Conservation (phyloP, 2,888 invertebrate species). For the Drosophila pseudotakahashii region DNA sequence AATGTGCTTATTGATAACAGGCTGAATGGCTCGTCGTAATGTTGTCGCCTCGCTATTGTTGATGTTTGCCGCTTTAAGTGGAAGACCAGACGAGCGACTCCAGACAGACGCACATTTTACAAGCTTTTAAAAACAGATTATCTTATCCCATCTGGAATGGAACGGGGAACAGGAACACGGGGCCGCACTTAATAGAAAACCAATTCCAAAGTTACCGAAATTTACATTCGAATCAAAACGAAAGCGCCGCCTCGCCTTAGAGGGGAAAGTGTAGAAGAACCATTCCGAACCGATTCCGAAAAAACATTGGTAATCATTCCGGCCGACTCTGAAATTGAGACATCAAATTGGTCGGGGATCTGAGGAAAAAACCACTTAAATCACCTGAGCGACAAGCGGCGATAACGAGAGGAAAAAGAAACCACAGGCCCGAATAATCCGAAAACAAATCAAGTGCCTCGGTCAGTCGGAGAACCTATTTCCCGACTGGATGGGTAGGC, state of each 20-base stretch:
- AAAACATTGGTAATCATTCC: slow-evolving; percentile 36
- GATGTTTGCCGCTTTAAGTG: slow-evolving; percentile 42
- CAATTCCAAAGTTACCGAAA: slow-evolving; percentile 47
- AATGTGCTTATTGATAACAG: slow-evolving; percentile 80
- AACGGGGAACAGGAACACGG: slow-evolving; percentile 48
- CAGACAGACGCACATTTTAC: slow-evolving; percentile 53
- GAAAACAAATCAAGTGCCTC: slow-evolving; percentile 54
- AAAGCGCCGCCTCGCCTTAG: slow-evolving; percentile 52
- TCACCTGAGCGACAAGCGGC: slow-evolving; percentile 61
- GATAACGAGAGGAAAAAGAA: slow-evolving; percentile 39
- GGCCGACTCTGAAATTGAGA: slow-evolving; percentile 54
- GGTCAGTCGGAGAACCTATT: slow-evolving; percentile 38
- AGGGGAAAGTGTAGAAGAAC: slow-evolving; percentile 26
- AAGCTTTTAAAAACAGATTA: slow-evolving; percentile 66
- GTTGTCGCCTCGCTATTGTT: slow-evolving; percentile 34
- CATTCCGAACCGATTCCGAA: slow-evolving; percentile 21
- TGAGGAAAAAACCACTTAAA: slow-evolving; percentile 64
- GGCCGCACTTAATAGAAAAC: slow-evolving; percentile 65
- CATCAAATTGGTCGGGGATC: slow-evolving; percentile 62
- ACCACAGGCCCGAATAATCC: slow-evolving; percentile 19
- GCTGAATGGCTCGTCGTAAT: slow-evolving; percentile 49
- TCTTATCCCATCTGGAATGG: slow-evolving; percentile 55
- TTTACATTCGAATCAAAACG: slow-evolving; percentile 50
- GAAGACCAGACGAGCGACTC: slow-evolving; percentile 28
- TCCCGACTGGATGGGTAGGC: slow-evolving; percentile 51